Evolutionary conservation across 2,797 vertebrate genomes (phyloP).

Genomic region (Malurus splendens): DNA sequence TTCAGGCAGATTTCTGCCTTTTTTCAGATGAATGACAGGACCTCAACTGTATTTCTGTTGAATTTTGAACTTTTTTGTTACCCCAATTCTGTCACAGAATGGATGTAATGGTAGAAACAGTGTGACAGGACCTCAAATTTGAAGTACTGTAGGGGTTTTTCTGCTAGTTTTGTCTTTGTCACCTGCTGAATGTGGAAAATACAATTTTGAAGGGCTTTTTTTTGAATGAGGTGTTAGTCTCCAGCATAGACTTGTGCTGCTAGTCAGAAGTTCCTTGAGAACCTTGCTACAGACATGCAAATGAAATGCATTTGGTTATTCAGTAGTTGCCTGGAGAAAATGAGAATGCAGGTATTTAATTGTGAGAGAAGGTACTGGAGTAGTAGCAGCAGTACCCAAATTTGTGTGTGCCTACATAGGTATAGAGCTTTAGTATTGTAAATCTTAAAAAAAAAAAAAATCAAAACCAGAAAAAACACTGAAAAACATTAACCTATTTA

Average conservation of each 20-base stretch:
- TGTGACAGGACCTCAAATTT: background rate
- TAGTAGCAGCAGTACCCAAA: background rate
- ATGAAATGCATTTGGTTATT: background rate
- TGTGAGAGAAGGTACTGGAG: background rate
- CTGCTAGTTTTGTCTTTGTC: background rate
- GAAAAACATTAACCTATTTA: background rate
- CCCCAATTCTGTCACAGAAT: background rate
- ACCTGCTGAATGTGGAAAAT: background rate
- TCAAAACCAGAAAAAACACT: background rate
- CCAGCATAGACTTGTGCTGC: background rate
- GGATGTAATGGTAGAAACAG: background rate
- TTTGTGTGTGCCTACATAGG: background rate
- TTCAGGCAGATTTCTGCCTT: background rate
- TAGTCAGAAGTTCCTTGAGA: background rate
- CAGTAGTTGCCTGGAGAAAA: background rate
- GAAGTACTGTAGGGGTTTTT: fast-evolving
- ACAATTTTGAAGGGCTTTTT: fast-evolving
- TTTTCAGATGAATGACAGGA: background rate
- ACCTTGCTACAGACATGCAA: background rate
- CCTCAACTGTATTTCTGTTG: background rate
- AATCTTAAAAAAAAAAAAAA: background rate
- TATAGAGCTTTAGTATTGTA: background rate
- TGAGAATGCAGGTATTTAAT: background rate
- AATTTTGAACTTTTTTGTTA: background rate
- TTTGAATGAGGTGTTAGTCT: background rate